A percentile compares a stretch with the other conserved stretches of the same genome.
Conservation (phyloP, 2,888 invertebrate genomes). For the Pocota personata region DNA sequence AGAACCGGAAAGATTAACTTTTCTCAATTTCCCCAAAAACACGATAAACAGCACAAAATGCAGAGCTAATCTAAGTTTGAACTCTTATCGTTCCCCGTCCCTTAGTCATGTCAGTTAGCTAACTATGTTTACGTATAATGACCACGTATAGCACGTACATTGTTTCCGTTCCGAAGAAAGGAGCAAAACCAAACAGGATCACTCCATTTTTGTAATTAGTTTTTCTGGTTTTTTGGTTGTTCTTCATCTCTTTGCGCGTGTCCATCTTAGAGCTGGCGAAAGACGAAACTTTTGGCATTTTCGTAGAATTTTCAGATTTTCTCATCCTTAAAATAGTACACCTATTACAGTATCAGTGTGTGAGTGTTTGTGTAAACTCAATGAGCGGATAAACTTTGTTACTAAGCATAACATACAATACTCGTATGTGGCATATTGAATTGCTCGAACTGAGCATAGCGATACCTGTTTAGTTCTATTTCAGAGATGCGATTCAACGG, state of each 20-base stretch:
- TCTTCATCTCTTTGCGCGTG: conserved; percentile 53
- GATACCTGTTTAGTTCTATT: conserved; percentile 8
- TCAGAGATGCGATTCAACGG: conserved; percentile 16
- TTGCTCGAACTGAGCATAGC: conserved; percentile 1
- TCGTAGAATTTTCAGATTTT: conserved; percentile 2
- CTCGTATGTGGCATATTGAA: conserved; percentile 26
- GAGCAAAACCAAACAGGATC: conserved; percentile 51
- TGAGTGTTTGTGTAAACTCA: conserved; percentile 12
- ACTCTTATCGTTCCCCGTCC: conserved; percentile 7
- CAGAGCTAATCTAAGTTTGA: conserved; percentile 48
- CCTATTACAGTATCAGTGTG: neutral
- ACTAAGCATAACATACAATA: no score
- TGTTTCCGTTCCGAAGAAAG: conserved; percentile 13
- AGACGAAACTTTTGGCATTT: conserved; percentile 53
- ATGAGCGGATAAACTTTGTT: conserved; percentile 51
- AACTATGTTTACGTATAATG: conserved; percentile 21
- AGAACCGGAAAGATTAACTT: conserved; percentile 46
- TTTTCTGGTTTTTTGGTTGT: conserved; percentile 57
- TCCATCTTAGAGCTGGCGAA: conserved; percentile 39
- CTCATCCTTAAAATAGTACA: conserved; percentile 17
- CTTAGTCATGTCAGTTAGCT: neutral
- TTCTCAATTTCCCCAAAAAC: conserved; percentile 17
- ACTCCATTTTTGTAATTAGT: conserved; percentile 71
- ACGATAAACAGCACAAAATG: conserved; percentile 54
- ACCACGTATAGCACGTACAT: conserved; percentile 44